Conservation (phyloP, 2,113 vertebrate genomes). For the Rhinoptilus africanus region DNA sequence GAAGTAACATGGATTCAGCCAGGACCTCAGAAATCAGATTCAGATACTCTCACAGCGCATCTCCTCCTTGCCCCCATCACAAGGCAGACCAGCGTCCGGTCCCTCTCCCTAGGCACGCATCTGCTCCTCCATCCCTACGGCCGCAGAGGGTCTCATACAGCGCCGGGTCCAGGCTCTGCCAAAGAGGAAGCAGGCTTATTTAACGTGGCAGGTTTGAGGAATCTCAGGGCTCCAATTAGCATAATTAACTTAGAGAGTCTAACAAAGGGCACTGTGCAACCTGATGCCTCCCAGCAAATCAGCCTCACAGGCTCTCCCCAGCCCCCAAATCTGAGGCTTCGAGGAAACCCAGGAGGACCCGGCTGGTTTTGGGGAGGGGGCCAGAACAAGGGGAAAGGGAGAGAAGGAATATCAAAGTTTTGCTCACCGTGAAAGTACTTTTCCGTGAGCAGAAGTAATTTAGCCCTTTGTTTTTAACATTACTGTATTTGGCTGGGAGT, state of each 20-base stretch:
- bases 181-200: neutral
- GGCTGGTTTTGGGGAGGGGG: neutral
- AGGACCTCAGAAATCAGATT: constrained; percentile 14
- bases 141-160: neutral
- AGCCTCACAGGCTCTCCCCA: constrained; percentile 53
- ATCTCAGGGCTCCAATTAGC: constrained; percentile 66
- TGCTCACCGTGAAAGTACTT: neutral
- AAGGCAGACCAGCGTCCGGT: neutral
- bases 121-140: neutral
- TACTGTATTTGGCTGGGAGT: constrained; percentile 5
- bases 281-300: constrained; percentile 70
- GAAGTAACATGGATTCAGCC: neutral
- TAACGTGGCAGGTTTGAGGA: constrained; percentile 40
- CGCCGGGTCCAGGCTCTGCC: neutral
- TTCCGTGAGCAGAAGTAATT: constrained; percentile 19
- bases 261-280: constrained; percentile 70
- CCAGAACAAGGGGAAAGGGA: neutral
- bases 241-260: constrained; percentile 72
- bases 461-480: constrained; percentile 35
- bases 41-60: neutral
- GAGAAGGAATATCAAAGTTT: neutral
- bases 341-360: neutral
- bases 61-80: neutral
- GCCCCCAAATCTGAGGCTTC: constrained; percentile 8
- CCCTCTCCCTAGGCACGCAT: neutral